Conservation (phyloP, 1,140 invertebrate species). For the Leptinotarsa defecta region DNA sequence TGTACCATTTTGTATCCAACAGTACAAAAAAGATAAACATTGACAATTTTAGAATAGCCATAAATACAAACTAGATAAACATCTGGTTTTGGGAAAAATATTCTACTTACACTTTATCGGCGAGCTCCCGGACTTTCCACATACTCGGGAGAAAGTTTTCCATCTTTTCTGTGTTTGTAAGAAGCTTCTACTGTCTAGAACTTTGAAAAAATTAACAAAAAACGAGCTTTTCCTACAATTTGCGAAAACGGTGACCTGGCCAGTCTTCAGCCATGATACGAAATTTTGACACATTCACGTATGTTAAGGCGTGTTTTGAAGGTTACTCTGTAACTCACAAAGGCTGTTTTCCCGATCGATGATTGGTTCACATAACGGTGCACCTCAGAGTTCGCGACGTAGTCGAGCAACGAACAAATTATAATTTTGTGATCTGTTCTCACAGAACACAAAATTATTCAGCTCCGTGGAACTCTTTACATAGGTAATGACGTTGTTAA, state of each 20-base stretch:
- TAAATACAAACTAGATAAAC: conserved; percentile 36
- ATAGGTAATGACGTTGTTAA: too few relatives aligned
- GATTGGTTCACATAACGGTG: too few relatives aligned
- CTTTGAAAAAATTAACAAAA: conserved; percentile 11
- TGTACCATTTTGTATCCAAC: neutral
- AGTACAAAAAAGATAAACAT: conserved; percentile 9
- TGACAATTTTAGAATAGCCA: conserved; percentile 18
- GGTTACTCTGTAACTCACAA: too few relatives aligned
- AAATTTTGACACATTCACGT: neutral
- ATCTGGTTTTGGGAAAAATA: conserved; percentile 43
- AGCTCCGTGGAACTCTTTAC: too few relatives aligned
- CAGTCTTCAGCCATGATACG: conserved; percentile 37
- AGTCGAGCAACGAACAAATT: too few relatives aligned
- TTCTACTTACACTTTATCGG: conserved; percentile 93
- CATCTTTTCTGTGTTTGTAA: conserved; percentile 53
- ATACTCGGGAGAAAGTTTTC: conserved; percentile 75
- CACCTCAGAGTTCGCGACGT: too few relatives aligned
- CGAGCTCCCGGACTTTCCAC: conserved; percentile 93
- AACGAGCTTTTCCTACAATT: conserved; percentile 22
- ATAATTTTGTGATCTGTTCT: too few relatives aligned
- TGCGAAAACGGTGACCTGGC: conserved; percentile 39
- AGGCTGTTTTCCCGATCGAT: too few relatives aligned
- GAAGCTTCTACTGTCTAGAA: neutral
- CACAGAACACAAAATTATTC: too few relatives aligned
- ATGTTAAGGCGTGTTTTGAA: too few relatives aligned